Base-by-base conservation (phyloP, 2,888 invertebrate genomes). In the Gandaritis pyraliata region DNA sequence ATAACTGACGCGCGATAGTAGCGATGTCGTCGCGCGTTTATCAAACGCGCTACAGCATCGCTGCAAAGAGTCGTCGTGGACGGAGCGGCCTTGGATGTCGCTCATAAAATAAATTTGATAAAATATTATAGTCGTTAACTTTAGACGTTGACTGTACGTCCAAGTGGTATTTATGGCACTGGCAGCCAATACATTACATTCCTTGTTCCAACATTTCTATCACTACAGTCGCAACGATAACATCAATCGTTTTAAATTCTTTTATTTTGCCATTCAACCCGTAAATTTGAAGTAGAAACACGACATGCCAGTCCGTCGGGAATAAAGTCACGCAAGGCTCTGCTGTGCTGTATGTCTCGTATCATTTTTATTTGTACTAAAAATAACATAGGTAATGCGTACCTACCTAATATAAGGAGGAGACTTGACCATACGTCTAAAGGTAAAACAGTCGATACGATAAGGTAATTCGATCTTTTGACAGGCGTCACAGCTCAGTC, bases 211-310 rank as follows among this genome's bases (percentile, higher is more conserved):
- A 67, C 62, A 64, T 70, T 60, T 58, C 60, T 64, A 57, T 64
- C 64, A 61, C 64, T 56, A 58, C 63, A 18, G 51, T 61, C 64
- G 53, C 51, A 15, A 36, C 62, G 67, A 68, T 72, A 70, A 55
- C 67, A 70, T 69, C 67, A 65, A 68, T 68, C 65, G 69, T 58
- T 65, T 61, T 59, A 64, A 62, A 67, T 55, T 68, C 70, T 71
- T 71, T 69, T 65, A 65, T 66, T 71, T 67, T 64, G 64, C 66
- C 54, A 58, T 68, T 65, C 65, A 61, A 64, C 54, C 61, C 61
- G 64, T 70, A 68, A 71, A 70, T 70, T 67, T 66, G 52, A 64
- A 64, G 62, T 64, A 55, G 61, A 65, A 58, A 58, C 65, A 59
- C 57, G 70, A 61, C 68, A 66, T 70, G 68, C 65, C 65, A 66